Conservation (phyloP, 1,140 invertebrate species). For the Drosophila simulans region DNA sequence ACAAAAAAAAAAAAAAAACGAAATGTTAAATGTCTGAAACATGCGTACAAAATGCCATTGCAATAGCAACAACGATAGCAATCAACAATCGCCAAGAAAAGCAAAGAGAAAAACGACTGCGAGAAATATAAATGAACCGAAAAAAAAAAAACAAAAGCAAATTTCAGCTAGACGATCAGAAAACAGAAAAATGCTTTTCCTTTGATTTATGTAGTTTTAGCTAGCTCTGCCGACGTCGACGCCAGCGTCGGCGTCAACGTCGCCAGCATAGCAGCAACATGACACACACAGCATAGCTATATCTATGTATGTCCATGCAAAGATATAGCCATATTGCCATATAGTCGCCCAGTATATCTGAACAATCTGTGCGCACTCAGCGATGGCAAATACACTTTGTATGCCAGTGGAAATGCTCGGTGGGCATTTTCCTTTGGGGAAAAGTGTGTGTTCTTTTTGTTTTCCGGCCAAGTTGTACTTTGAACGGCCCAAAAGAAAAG, state of each 20-base stretch:
- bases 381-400: constrained; percentile 32
- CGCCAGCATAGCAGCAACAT: constrained; percentile 30
- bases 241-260: background rate
- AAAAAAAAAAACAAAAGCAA: constrained; percentile 30
- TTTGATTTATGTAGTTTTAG: constrained; percentile 79
- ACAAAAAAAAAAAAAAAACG: background rate
- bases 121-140: constrained; percentile 35
- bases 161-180: constrained; percentile 43
- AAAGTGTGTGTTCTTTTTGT: constrained; percentile 21
- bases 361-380: constrained; percentile 18
- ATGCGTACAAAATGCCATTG: constrained; percentile 7
- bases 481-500: background rate
- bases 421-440: constrained; percentile 1
- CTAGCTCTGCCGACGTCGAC: constrained; percentile 47
- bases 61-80: constrained; percentile 49
- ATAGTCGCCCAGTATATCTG: constrained; percentile 4
- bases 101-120: constrained; percentile 22
- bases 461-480: constrained; percentile 16
- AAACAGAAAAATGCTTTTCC: constrained; percentile 72
- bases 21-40: constrained; percentile 7
- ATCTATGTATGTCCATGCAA: constrained; percentile 21
- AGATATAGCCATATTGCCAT: constrained; percentile 1
- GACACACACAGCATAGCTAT: constrained; percentile 43
- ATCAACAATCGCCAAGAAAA: constrained; percentile 59
- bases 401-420: constrained; percentile 23